These are phyloP conservation scores for Halocynthia aurantium DNA, from an alignment of 23 tunicate genomes.

Conservation along the genomic window DNA sequence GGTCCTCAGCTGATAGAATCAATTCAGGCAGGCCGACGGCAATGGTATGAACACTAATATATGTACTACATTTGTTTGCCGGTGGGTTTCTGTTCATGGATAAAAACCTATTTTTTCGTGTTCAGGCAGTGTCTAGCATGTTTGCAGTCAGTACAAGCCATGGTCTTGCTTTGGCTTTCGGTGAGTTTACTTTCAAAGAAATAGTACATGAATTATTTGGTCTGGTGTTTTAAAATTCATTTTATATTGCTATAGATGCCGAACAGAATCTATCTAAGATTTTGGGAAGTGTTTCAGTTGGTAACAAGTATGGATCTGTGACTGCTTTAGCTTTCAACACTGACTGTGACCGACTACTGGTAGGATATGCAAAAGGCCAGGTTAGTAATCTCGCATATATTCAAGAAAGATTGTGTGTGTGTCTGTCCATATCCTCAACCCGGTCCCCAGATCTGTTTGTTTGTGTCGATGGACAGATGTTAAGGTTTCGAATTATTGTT, in stretches of 20 bases:
- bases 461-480: too few relatives aligned
- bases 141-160: constrained; percentile 78
- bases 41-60: constrained; percentile 27
- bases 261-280: constrained; percentile 47
- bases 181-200: constrained; percentile 24
- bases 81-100: not conserved
- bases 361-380: constrained; percentile 90
- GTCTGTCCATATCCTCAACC: too few relatives aligned
- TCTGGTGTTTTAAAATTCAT: not conserved
- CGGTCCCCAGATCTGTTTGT: too few relatives aligned
- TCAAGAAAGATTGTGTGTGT: too few relatives aligned
- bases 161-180: constrained; percentile 68
- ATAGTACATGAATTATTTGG: not conserved
- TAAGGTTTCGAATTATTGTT: too few relatives aligned
- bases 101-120: not conserved
- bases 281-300: constrained; percentile 65
- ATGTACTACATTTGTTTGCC: not conserved
- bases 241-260: constrained; percentile 27
- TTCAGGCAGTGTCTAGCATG: constrained; percentile 64
- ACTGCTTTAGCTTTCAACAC: constrained; percentile 77
- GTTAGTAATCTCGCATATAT: constrained; percentile 15
- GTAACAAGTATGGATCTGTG: constrained; percentile 74
- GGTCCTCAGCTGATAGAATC: constrained; percentile 49
- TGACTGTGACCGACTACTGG: constrained; percentile 61
- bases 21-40: constrained; percentile 89